Percentiles rank a stretch among this genome's conserved stretches.
phyloP scores from a whole-genome alignment of 2,113 vertebrate genomes.

The Gopherus flavomarginatus region DNA sequence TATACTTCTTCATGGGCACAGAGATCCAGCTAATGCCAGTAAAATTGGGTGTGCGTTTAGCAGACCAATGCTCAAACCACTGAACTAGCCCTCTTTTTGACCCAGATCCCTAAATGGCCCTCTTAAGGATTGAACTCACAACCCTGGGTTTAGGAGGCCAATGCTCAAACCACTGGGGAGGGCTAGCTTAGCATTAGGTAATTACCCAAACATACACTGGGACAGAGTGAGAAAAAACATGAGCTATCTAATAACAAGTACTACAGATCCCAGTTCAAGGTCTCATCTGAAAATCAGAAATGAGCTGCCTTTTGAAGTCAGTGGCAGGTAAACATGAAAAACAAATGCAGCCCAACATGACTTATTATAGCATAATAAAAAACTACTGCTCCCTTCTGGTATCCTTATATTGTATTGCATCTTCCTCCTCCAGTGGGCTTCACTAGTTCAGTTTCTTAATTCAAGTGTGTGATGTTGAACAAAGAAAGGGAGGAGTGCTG shows the following conservation, averaged over 20 bases:
- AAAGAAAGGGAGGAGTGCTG: neutral
- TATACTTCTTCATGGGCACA: neutral
- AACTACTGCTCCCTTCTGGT: neutral
- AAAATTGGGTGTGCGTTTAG: neutral
- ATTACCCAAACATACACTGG: neutral
- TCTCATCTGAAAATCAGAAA: neutral
- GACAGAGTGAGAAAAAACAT: neutral
- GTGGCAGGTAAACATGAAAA: neutral
- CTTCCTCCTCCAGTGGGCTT: neutral
- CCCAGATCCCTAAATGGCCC: too few species aligned
- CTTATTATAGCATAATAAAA: neutral
- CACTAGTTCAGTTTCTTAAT: neutral
- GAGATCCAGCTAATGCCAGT: neutral
- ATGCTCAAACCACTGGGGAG: too few species aligned
- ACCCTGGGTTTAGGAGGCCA: too few species aligned
- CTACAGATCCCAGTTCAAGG: neutral
- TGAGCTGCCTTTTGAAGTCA: neutral
- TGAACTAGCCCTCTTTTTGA: too few species aligned
- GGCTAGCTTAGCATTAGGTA: neutral
- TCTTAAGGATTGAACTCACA: too few species aligned
- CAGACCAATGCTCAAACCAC: too few species aligned
- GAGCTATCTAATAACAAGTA: neutral
- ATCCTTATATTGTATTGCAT: neutral
- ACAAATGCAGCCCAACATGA: neutral
- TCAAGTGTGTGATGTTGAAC: neutral